These are phyloP conservation scores for Empidonax traillii DNA, from an alignment of 2,113 vertebrate species.

Conservation along the genomic window DNA sequence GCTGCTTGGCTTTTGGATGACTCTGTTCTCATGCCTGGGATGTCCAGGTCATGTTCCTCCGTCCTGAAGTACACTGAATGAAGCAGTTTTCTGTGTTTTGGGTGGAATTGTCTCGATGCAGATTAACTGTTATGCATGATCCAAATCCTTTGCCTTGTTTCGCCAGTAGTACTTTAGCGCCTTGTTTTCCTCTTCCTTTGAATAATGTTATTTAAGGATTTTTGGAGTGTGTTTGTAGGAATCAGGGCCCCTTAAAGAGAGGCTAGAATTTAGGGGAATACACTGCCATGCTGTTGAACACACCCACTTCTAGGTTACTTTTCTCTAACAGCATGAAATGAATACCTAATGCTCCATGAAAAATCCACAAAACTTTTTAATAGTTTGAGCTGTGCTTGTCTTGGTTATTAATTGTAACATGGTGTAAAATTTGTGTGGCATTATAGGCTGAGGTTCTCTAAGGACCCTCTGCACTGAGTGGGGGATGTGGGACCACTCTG, in stretches of 20 bases:
- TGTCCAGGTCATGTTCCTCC: neutral
- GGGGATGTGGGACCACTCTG: neutral
- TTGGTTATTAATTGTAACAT: neutral
- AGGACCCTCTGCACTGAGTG: neutral
- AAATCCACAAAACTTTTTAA: neutral
- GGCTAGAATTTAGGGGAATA: neutral
- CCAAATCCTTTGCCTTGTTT: neutral
- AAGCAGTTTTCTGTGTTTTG: neutral
- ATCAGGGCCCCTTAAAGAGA: neutral
- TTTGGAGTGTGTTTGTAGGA: neutral
- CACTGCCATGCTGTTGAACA: neutral
- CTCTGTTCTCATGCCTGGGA: neutral
- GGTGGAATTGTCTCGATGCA: neutral
- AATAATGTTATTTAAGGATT: neutral
- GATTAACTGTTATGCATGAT: neutral
- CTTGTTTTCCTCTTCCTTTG: neutral
- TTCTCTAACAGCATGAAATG: neutral
- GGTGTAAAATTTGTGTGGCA: accelerated
- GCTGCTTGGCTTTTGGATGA: neutral
- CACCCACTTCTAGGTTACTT: neutral
- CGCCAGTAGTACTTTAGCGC: neutral
- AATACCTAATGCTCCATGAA: neutral
- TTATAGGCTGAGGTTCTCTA: neutral
- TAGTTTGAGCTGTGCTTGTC: neutral
- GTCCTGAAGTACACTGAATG: neutral